Percentiles rank a stretch among this genome's conserved stretches.
These are phyloP conservation scores for Todiramphus saurophagus DNA, from an alignment of 2,113 vertebrate genomes.

Conservation along the genomic window DNA sequence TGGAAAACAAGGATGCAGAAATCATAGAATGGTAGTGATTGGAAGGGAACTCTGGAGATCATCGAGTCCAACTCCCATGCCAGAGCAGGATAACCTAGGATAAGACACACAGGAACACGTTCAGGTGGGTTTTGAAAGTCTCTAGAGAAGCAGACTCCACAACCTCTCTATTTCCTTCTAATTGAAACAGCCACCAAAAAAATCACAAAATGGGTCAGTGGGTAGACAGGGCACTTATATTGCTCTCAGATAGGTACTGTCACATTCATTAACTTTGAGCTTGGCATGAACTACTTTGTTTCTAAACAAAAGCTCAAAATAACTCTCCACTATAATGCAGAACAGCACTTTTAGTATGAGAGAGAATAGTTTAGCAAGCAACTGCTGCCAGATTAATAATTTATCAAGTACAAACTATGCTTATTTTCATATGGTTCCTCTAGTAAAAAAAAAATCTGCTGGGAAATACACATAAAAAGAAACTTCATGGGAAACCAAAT, in stretches of 20 bases:
- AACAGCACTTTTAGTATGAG: background rate
- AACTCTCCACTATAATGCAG: background rate
- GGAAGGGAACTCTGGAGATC: too few relatives aligned
- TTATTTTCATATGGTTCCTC: background rate
- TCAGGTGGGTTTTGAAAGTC: too few relatives aligned
- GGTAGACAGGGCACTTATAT: background rate
- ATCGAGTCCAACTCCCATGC: too few relatives aligned
- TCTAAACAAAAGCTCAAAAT: background rate
- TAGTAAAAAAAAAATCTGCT: background rate
- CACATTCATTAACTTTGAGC: background rate
- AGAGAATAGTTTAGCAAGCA: constrained; percentile 22
- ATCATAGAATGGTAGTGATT: fast-evolving
- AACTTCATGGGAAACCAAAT: background rate
- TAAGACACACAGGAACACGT: too few relatives aligned
- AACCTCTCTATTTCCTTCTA: background rate
- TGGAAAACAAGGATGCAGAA: background rate
- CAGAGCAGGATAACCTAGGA: too few relatives aligned
- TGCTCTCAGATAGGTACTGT: background rate
- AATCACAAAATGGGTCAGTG: background rate
- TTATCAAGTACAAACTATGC: constrained; percentile 4
- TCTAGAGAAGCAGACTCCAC: too few relatives aligned
- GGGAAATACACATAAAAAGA: background rate
- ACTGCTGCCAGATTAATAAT: constrained; percentile 41
- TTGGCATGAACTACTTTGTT: background rate
- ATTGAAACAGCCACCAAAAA: background rate